These are phyloP conservation scores for Thryonomys swinderianus DNA, from an alignment of 2,113 vertebrate genomes.

Conservation along the genomic window DNA sequence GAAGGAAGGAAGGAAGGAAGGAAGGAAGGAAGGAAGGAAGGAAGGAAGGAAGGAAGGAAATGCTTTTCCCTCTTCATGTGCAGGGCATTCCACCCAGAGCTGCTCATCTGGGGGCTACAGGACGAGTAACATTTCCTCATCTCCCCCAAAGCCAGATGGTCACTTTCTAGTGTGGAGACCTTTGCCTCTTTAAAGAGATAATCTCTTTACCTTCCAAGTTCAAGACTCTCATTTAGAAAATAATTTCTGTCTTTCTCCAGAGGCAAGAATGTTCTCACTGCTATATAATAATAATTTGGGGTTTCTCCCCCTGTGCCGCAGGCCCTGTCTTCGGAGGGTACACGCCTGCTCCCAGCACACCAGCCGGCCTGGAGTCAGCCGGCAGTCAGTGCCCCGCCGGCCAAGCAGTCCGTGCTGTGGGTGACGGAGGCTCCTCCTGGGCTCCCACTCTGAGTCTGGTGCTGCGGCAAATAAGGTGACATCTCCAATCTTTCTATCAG, in stretches of 20 bases:
- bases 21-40: too few species aligned
- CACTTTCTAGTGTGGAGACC: neutral
- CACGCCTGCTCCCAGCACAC: neutral
- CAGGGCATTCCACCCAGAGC: neutral
- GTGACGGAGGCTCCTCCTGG: neutral
- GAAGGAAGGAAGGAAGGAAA: too few species aligned
- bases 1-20: too few species aligned
- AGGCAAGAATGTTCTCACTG: neutral
- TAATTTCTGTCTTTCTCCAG: conserved; percentile 1
- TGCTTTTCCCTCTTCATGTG: neutral
- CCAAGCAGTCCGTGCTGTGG: neutral
- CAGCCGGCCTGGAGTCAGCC: neutral
- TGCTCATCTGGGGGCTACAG: neutral
- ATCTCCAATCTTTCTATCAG: neutral
- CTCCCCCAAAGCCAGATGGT: neutral
- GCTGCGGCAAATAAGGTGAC: neutral
- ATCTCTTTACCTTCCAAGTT: neutral
- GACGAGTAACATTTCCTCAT: neutral
- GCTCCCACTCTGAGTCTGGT: neutral
- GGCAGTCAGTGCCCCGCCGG: neutral
- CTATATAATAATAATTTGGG: neutral
- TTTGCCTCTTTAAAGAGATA: neutral
- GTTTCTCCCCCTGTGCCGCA: neutral
- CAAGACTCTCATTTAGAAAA: neutral
- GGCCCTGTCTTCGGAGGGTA: neutral